These are phyloP conservation scores for Geococcyx californianus DNA, from an alignment of 2,113 vertebrate species.

Conservation along the genomic window DNA sequence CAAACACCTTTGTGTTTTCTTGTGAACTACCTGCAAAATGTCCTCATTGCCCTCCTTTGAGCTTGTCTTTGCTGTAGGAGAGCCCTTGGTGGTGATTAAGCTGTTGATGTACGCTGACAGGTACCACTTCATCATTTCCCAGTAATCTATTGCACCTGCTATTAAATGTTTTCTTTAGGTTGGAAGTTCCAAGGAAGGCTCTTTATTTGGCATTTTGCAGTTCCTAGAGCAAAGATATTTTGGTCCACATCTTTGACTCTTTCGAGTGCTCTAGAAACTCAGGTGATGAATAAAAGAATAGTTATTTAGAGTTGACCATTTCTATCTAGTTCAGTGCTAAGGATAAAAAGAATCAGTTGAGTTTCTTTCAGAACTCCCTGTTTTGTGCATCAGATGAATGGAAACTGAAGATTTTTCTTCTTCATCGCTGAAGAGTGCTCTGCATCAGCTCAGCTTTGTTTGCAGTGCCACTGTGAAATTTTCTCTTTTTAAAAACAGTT, in stretches of 20 bases:
- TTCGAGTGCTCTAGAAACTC: background rate
- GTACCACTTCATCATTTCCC: background rate
- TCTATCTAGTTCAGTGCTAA: background rate
- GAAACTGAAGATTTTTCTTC: background rate
- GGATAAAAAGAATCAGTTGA: background rate
- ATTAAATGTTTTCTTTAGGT: background rate
- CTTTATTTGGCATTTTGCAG: background rate
- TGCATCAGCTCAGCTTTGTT: background rate
- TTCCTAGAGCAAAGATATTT: background rate
- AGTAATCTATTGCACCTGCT: background rate
- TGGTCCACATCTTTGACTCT: background rate
- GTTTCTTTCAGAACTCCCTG: background rate
- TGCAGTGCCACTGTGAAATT: background rate
- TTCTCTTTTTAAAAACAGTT: background rate
- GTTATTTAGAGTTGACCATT: background rate
- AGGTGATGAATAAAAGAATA: background rate
- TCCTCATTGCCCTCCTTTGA: background rate
- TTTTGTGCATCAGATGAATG: background rate
- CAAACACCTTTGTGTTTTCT: background rate
- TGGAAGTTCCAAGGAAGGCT: background rate
- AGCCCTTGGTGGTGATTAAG: background rate
- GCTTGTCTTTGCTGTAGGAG: background rate
- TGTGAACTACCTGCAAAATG: background rate
- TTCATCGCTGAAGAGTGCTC: background rate
- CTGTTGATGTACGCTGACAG: background rate